Evolutionary conservation across 1,140 invertebrate genomes (phyloP), one percentile per base, ranked within the genome.

Genomic region (Chironomus tepperi): DNA sequence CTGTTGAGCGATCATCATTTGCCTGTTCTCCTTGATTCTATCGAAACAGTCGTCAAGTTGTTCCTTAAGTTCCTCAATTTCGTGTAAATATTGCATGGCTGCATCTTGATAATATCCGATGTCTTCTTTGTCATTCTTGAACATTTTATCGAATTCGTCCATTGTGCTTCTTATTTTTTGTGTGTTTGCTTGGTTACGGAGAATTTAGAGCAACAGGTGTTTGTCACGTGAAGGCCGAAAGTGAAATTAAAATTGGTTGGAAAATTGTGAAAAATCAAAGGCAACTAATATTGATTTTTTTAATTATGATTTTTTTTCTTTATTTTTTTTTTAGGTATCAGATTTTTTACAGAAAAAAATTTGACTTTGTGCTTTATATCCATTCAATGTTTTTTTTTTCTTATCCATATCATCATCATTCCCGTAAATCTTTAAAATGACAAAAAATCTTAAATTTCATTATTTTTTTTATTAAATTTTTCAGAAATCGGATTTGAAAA

Each of bases 301-400:
- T 0, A 57, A 57, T 57, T 57, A 57, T 57, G 47, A 47, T 57
- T 57, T 57, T 57, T 34, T 34, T 34, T 34, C 24, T 34, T 34
- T 34, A 34, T 34, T 34, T 34, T 57, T n/a, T 57, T 57, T n/a
- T n/a, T n/a, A n/a, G n/a, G n/a, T n/a, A 57, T 57, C 47, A 57
- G 47, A 57, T 57, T 57, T 57, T 47, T 57, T 57, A 57, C 47
- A 57, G 47, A 57, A 34, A 34, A n/a, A 34, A 57, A 57, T 57
- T 57, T 57, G 47, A 57, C 47, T 57, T 57, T 57, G 47, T 57
- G 47, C 47, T n/a, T 57, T 57, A 57, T 34, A 34, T 57, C 47
- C 47, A 57, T 57, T 57, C n/a, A 57, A n/a, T n/a, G n/a, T 57
- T 57, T 47, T n/a, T n/a, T n/a, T n/a, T 47, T 47, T 57, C 47